Evolutionary conservation across 2,797 vertebrate species (phyloP), one percentile per base, ranked within the genome.

Genomic region (Diplodus sargus): DNA sequence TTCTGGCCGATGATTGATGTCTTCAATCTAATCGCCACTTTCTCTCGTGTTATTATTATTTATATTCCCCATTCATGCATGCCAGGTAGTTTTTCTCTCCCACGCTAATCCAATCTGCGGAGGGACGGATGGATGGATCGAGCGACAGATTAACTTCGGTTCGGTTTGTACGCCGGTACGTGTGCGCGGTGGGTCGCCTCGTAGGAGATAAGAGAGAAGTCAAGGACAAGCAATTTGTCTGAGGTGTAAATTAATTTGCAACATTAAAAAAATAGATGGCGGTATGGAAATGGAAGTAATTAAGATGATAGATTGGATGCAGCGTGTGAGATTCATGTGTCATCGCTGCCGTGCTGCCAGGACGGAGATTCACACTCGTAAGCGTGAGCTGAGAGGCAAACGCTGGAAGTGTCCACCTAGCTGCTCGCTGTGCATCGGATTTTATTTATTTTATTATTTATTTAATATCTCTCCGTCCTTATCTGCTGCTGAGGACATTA

Each of bases 301-400:
- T 95, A 95, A 90, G 89, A 91, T 95, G 95, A 95, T 93, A 91
- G 92, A 95, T 95, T 91, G 90, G 87, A 85, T 84, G 84, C 86
- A 83, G 85, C 73, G 60, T 68, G 69, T 83, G 86, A 91, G 92
- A 92, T 91, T 89, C 80, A 81, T 89, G 93, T 90, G 91, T 91
- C 85, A 85, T 76, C 66, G 82, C 87, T 67, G 47, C 89, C 81
- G 34, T 34, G 85, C 89, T 85, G 84, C 72, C 77, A 62, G 78
- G 84, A 89, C 69, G 79, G 79, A 81, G 76, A 81, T 76, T 79
- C 62, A 23, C 78, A 74, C 80, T 66, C 79, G 53, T 83, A 83
- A 87, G 66, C 79, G 60, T 11, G 82, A 79, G 79, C 82, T 25
- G 47, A 73, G 79, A 65, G 68, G 75, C 66, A n/a, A 28, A 14